Evolutionary conservation across 2,113 vertebrate genomes (phyloP), one percentile per base, ranked within the genome.

Genomic region (Campylomormyrus tamandua): DNA sequence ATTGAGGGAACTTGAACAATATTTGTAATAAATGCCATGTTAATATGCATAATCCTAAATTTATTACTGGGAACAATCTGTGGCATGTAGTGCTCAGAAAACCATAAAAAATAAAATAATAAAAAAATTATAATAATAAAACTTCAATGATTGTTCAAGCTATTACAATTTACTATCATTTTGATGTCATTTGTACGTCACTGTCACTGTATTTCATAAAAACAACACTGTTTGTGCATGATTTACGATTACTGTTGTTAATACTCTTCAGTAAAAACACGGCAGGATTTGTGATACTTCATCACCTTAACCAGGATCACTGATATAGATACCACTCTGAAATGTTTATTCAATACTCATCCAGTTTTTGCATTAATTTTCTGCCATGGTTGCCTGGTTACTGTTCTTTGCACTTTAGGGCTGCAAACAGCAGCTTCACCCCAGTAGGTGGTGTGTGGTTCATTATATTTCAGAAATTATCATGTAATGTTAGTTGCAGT

Each of bases 301-400:
- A 42, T 77, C 35, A 19, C 15, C 74, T 7, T 77, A 77, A 77
- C 5, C 74, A 80, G 74, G 31, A 80, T 10, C 74, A 42, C 31
- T 1, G 35, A 80, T 80, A 80, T 19, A 15, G 13, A 39, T 42
- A 42, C 42, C 74, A 80, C 15, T 80, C 74, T 19, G 31, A 24
- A 46, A 84, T 46, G 19, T 46, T 48, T 84, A 84, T 48, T n/a
- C 21, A 45, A 13, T 48, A n/a, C 45, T 84, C 83, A 45, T 84
- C 11, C 13, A 24, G 8, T 46, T 48, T 45, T 46, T 84, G 45
- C 21, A n/a, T 84, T 84, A n/a, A 45, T 24, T 84, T 84, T 48
- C 45, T 84, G 17, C 45, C 45, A 84, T 27, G 83, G 83, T 84
- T 84, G 83, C 83, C 83, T 84, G 42, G 83, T 48, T 84, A 84